Conservation (phyloP, 92 coral and sea anemone genomes). For the Bergia puertoricense region DNA sequence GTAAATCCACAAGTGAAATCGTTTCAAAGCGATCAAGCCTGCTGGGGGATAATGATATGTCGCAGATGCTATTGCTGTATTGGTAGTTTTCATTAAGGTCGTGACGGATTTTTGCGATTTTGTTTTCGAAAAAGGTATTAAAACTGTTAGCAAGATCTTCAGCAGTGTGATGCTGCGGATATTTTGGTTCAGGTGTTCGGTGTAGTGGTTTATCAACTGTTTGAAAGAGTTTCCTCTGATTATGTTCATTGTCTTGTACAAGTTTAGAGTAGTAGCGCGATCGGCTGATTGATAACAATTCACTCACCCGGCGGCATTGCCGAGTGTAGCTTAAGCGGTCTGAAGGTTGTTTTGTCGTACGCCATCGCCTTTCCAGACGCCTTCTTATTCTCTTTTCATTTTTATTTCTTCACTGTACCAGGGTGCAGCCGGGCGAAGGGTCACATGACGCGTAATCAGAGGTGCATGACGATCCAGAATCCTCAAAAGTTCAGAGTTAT, state of each 20-base stretch:
- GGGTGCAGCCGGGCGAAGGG: slow-evolving; percentile 13
- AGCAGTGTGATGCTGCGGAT: background rate
- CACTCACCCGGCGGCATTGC: background rate
- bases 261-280: background rate
- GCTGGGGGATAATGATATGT: background rate
- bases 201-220: no score
- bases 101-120: slow-evolving; percentile 4
- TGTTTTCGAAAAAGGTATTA: slow-evolving; percentile 1
- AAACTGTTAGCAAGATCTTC: slow-evolving; percentile 26
- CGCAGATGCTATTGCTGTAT: background rate
- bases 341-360: background rate
- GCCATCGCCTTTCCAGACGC: slow-evolving; percentile 16
- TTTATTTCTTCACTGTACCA: slow-evolving; percentile 12
- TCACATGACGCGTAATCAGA: background rate
- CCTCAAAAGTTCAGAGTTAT: no score
- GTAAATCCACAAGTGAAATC: slow-evolving; percentile 4
- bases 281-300: background rate
- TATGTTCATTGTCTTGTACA: background rate
- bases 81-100: background rate
- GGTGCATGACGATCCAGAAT: no score
- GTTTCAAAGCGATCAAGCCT: slow-evolving; percentile 1
- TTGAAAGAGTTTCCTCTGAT: background rate
- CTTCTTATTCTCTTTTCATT: background rate
- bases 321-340: background rate
- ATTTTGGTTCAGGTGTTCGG: background rate